A percentile compares a stretch with the other conserved stretches of the same genome.
These are phyloP conservation scores for Melanotus villosus DNA, from an alignment of 2,888 invertebrate species.

Conservation along the genomic window DNA sequence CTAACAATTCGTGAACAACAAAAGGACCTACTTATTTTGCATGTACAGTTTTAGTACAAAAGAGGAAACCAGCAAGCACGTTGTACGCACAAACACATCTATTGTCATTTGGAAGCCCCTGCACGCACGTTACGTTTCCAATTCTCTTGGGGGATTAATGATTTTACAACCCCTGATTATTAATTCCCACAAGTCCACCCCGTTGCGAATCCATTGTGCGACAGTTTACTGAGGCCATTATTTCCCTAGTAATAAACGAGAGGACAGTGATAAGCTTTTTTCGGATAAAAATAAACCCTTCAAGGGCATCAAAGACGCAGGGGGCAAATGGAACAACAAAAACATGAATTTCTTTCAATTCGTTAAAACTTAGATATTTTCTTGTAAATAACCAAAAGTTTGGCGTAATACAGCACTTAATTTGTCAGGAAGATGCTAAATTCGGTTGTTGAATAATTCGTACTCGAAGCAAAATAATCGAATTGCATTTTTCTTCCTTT, in stretches of 20 bases:
- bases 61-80: background rate
- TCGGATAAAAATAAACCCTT: background rate
- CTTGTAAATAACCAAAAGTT: too few relatives aligned
- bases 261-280: background rate
- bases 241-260: background rate
- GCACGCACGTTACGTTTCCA: slow-evolving; percentile 14
- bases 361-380: too few relatives aligned
- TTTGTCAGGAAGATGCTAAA: too few relatives aligned
- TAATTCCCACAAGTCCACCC: slow-evolving; percentile 36
- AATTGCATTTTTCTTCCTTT: too few relatives aligned
- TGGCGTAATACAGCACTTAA: too few relatives aligned
- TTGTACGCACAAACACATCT: slow-evolving; percentile 11
- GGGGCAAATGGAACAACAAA: too few relatives aligned
- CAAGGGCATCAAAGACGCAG: too few relatives aligned
- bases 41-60: background rate
- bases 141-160: slow-evolving; percentile 32
- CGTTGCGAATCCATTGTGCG: slow-evolving; percentile 20
- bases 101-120: slow-evolving; percentile 18
- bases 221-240: background rate
- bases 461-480: too few relatives aligned
- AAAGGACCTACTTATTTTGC: background rate
- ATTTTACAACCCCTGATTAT: slow-evolving; percentile 34
- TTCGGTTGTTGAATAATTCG: too few relatives aligned
- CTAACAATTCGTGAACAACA: background rate
- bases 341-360: too few relatives aligned